These are phyloP conservation scores for Chironex yamaguchii DNA, from an alignment of 30 jellyfish, hydroid and myxozoan genomes.

Conservation along the genomic window DNA sequence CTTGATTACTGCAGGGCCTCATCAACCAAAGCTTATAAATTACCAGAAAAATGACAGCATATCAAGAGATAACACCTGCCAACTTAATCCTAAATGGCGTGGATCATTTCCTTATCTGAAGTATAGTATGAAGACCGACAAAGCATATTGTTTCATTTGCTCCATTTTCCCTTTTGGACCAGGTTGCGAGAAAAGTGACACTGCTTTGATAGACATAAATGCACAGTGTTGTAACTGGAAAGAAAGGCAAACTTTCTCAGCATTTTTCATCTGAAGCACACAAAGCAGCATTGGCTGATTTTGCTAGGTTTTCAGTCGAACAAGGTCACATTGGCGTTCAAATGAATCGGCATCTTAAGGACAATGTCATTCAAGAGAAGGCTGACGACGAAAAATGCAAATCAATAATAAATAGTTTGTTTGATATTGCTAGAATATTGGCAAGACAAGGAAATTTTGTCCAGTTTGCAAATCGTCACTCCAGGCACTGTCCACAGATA, in stretches of 20 bases:
- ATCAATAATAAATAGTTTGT: constrained; percentile 13
- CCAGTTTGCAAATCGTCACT: neutral
- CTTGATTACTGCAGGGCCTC: constrained; percentile 32
- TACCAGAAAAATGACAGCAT: constrained; percentile 9
- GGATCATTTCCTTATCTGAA: constrained; percentile 40
- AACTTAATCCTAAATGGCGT: constrained; percentile 18
- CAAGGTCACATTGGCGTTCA: constrained; percentile 6
- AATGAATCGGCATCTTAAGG: constrained; percentile 3
- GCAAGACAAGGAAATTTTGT: constrained; percentile 63
- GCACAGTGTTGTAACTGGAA: constrained; percentile 46
- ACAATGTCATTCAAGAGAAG: constrained; percentile 44
- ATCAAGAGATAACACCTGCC: constrained; percentile 12
- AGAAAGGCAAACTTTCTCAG: constrained; percentile 23
- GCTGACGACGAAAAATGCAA: constrained; percentile 29
- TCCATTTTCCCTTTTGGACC: constrained; percentile 50
- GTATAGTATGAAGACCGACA: constrained; percentile 34
- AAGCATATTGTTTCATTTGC: constrained; percentile 46
- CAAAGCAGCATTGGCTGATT: constrained; percentile 63
- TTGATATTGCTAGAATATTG: constrained; percentile 37
- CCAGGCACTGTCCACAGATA: constrained; percentile 1
- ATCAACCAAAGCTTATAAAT: constrained; percentile 29
- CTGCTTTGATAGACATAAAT: constrained; percentile 46
- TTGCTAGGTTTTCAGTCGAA: constrained; percentile 25
- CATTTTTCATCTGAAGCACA: constrained; percentile 62
- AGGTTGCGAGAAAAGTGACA: constrained; percentile 50